Conservation (phyloP, 53 echinoderm and acorn worm genomes). For the Temnopleurus reevesii region DNA sequence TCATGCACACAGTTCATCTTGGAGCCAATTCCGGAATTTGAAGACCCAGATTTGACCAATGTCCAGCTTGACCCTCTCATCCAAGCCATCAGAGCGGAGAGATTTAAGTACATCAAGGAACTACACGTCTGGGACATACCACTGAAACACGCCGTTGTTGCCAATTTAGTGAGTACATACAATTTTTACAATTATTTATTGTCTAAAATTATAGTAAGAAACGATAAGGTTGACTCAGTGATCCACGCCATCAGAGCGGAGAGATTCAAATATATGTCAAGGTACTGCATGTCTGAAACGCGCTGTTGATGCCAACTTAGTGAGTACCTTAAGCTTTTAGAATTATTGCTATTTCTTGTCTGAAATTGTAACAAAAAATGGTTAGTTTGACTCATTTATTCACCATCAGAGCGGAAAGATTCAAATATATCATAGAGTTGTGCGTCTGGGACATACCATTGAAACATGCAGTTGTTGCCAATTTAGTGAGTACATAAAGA, state of each 20-base stretch:
- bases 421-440: constrained; percentile 92
- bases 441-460: constrained; percentile 95
- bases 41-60: constrained; percentile 83
- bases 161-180: constrained; percentile 73
- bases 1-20: constrained; percentile 74
- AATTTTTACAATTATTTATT: neutral
- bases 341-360: too few relatives aligned
- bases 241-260: constrained; percentile 74
- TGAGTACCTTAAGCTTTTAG: too few relatives aligned
- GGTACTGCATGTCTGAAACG: constrained; percentile 88
- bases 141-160: constrained; percentile 73
- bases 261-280: constrained; percentile 94
- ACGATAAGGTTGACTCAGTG: constrained; percentile 80
- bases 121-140: constrained; percentile 96
- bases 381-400: constrained; percentile 76
- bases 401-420: constrained; percentile 79
- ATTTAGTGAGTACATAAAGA: constrained; percentile 66
- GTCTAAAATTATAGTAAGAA: too few relatives aligned
- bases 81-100: constrained; percentile 71
- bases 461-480: constrained; percentile 74
- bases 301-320: constrained; percentile 78
- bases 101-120: constrained; percentile 95
- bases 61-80: constrained; percentile 83
- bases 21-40: constrained; percentile 80
- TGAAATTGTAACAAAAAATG: too few relatives aligned